Base-by-base conservation (phyloP, 1,140 invertebrate species). In the Drosophila setifemur region DNA sequence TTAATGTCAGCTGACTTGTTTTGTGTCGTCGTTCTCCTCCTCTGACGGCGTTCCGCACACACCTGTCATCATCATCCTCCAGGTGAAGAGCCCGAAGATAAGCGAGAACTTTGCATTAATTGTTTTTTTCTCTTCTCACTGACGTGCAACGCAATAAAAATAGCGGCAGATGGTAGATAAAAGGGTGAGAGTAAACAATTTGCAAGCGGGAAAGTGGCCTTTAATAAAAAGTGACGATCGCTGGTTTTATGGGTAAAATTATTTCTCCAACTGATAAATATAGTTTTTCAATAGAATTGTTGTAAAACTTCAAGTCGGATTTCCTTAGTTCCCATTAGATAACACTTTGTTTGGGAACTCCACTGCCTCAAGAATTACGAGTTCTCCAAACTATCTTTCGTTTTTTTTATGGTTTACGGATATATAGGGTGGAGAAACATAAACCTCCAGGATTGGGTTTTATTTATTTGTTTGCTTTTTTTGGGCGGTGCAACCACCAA, bases 1-100 rank as follows among this genome's bases (percentile, higher is more conserved):
- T 71, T 60, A 67, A 61, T 57, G 75, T 85, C 81, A 85, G 79
- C 79, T 85, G 81, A 79, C 81, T 52, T 33, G 45, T 50, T 70
- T 50, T 23, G 12, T 8, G 18, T 33, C 53, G n/a, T 28, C 42
- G 14, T 9, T 44, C 8, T 53, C 53, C 14, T 18, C 45, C 16
- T 55, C 35, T 48, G 25, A 19, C 21, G 12, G 26, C 9, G 19
- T 19, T 42, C 9, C 26, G 33, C 43, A 68, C 42, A 69, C 63
- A 68, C 63, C 71, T 79, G 49, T 49, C 23, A 68, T 26, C 14
- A 11, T 33, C 33, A 26, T 28, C 60, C 58, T 39, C 42, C 57
- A 48, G 60, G 33, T 64, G 33, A 64, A 48, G 23, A 40, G 42
- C 23, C 9, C 4, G 43, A 29, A 43, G 57, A 61, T 61, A 61